phyloP scores from a whole-genome alignment of 2,113 vertebrate genomes.

The Odocoileus virginianus region DNA sequence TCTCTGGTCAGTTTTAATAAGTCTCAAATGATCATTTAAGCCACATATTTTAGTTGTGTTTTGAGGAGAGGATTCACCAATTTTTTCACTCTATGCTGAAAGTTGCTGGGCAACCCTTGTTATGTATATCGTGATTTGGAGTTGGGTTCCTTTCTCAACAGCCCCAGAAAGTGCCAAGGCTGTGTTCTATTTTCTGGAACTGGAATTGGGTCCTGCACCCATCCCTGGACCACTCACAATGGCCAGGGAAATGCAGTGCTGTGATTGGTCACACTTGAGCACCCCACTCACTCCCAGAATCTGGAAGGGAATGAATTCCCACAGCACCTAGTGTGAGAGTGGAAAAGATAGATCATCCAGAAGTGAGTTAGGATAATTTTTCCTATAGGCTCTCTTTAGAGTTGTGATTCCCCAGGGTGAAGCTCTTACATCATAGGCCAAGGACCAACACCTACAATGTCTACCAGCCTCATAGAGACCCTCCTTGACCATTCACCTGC shows the following conservation, averaged over 20 bases:
- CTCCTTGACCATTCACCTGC: neutral
- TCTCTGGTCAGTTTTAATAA: neutral
- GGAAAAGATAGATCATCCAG: neutral
- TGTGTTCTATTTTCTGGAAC: neutral
- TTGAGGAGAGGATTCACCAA: neutral
- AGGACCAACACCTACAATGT: neutral
- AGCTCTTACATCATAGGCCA: neutral
- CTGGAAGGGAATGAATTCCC: too few relatives aligned
- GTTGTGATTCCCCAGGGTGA: neutral
- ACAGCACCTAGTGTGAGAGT: neutral
- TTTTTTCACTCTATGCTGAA: neutral
- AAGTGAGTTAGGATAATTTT: neutral
- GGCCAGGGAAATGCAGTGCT: neutral
- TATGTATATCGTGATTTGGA: neutral
- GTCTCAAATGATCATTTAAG: neutral
- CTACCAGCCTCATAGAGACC: neutral
- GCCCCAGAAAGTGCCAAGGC: neutral
- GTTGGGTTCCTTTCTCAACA: neutral
- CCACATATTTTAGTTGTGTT: neutral
- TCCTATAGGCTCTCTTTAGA: neutral
- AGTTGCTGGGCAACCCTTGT: neutral
- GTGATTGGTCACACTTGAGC: neutral
- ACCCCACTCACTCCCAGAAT: fast-evolving
- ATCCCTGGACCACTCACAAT: neutral
- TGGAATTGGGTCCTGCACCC: neutral